phyloP scores from a whole-genome alignment of 1,140 invertebrate species.

The Sminthurinus signatus region DNA sequence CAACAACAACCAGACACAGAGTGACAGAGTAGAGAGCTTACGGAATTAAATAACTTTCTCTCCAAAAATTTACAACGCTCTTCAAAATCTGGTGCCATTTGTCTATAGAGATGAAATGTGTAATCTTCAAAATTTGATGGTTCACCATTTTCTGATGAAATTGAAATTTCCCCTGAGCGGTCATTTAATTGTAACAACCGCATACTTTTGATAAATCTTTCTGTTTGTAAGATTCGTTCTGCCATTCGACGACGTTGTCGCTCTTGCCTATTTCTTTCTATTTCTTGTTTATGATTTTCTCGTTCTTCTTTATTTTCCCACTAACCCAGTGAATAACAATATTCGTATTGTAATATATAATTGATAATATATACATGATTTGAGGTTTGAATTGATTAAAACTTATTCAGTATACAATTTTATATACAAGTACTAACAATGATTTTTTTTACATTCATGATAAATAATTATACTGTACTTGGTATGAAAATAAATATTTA shows the following conservation, averaged over 20 bases:
- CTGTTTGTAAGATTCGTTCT: conserved; percentile 59
- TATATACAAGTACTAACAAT: too few relatives aligned
- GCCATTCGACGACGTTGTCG: conserved; percentile 58
- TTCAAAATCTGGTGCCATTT: conserved; percentile 65
- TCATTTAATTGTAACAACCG: conserved; percentile 64
- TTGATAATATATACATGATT: too few relatives aligned
- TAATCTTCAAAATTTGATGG: conserved; percentile 65
- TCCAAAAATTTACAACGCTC: conserved; percentile 70
- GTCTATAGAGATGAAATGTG: conserved; percentile 64
- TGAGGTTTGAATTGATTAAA: too few relatives aligned
- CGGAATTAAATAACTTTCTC: conserved; percentile 53
- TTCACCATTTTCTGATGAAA: conserved; percentile 14
- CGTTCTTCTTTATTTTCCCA: conserved; percentile 27
- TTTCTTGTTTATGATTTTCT: conserved; percentile 59
- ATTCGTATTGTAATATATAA: too few relatives aligned
- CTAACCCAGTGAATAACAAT: too few relatives aligned
- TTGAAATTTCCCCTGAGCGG: conserved; percentile 21
- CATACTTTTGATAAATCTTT: conserved; percentile 69
- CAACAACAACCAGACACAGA: too few relatives aligned
- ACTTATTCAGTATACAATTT: not conserved
- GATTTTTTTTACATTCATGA: too few relatives aligned
- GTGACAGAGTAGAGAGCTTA: too few relatives aligned
- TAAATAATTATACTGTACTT: too few relatives aligned
- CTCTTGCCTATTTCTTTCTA: conserved; percentile 59
- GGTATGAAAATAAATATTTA: too few relatives aligned